Evolutionary conservation across 1,140 invertebrate species (phyloP), one percentile per base, ranked within the genome.

Genomic region (Pseudomyrmex gracilis): DNA sequence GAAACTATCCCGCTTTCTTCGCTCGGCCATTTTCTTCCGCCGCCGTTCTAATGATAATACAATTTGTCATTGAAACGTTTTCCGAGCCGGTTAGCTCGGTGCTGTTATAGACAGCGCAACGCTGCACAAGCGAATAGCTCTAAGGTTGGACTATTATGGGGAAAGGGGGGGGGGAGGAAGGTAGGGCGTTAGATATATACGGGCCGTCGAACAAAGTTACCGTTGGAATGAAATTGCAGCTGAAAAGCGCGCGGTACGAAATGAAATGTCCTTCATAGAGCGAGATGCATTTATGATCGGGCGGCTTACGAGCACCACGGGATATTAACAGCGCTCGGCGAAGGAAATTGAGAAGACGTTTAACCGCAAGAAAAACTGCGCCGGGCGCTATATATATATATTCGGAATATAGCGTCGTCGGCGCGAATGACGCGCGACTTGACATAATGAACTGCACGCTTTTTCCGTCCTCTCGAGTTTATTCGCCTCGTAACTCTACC

Each of bases 41-140:
- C 22, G 20, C 68, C 20, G n/a, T 70, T 22, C 43, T 24, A 80
- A 80, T 80, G 76, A 80, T 80, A 80, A 80, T 80, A 71, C 76
- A 80, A 80, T 80, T 80, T 80, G 76, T 80, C 55, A 80, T 80
- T 80, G 70, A 80, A 80, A 22, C 76, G 53, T 70, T 78, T 78
- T 70, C 76, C 64, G 64, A 57, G 76, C 64, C 43, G 53, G 76
- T 70, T 78, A 78, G 43, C 64, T 64, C 61, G 45, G 49, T 24
- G 51, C 51, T 57, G 20, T 55, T 80, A 70, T 80, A 47, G 73
- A 76, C 64, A 71, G 66, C 66, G 64, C 4, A 34, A 47, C 74
- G 64, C 20, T 60, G 53, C 43, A 49, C 55, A 34, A 80, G 76
- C 64, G 53, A 66, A 78, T 66, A 47, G 61, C 9, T 67, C 34